Evolutionary conservation across 2,797 vertebrate species (phyloP), one percentile per base, ranked within the genome.

Genomic region (Hydrophis major): DNA sequence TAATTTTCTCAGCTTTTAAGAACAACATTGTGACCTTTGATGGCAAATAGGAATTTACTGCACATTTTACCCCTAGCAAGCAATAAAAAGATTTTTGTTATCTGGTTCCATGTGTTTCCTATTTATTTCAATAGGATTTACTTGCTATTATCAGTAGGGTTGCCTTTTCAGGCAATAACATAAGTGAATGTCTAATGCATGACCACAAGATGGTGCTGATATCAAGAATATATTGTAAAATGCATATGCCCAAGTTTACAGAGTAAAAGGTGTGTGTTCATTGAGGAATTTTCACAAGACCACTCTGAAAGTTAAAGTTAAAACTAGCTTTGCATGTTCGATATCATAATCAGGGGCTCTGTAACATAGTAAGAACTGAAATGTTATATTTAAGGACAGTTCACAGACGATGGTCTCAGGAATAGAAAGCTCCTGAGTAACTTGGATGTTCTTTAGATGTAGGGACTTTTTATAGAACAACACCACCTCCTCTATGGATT

Each of bases 201-300:
- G 32, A 16, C 93, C 93, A 91, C 69, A 89, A 57, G 93, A 83
- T 91, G 93, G 93, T 86, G 93, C 86, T 89, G 32, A 89, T 86
- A 63, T 56, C 50, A 91, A 32, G 27, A 86, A 93, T 56, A 32
- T 63, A 63, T 66, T 92, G 13, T 42, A n/a, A 74, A 78, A 22
- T 83, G 10, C 12, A 37, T 6, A n/a, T 2, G 10, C 37, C 11
- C 42, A 89, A 28, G 42, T 89, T 89, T 89, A 60, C n/a, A 89
- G 32, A 37, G 87, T 4, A 57, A 37, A 12, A 42, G 56, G 22
- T 32, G 4, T 27, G 8, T 27, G 56, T 88, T 32, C 32, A 11
- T 25, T n/a, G 27, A 88, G 14, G 28, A 47, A 61, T 61, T 14
- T 47, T 60, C 59, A 10, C 13, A 89, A 47, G 10, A 47, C 20